Percentiles rank a stretch among this genome's conserved stretches.
Evolutionary conservation across 2,113 vertebrate species (phyloP).

Genomic region (Ranitomeya imitator): DNA sequence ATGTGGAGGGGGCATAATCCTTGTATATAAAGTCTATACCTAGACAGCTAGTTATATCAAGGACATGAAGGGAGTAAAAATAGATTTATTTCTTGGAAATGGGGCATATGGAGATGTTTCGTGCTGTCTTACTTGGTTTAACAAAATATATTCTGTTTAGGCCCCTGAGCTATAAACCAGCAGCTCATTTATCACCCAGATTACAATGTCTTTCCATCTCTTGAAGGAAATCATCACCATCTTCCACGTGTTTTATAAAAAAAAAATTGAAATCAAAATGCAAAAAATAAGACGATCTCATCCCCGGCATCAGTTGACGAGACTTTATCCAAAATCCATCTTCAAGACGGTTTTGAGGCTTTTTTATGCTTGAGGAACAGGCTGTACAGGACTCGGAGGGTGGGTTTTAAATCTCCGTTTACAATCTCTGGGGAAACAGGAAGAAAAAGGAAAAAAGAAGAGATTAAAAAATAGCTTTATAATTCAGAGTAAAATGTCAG

Average conservation of each 20-base stretch:
- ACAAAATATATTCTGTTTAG: slow-evolving; percentile 8
- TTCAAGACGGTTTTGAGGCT: slow-evolving; percentile 56
- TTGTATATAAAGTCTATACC: not conserved
- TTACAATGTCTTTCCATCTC: not conserved
- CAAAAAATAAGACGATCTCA: not conserved
- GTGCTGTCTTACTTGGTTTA: slow-evolving; percentile 11
- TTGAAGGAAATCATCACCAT: not conserved
- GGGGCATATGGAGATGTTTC: not conserved
- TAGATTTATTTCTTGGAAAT: slow-evolving; percentile 11
- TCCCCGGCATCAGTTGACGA: not conserved
- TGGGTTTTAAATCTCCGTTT: slow-evolving; percentile 76
- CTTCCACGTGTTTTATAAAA: not conserved
- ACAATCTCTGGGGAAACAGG: slow-evolving; percentile 79
- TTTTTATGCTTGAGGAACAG: slow-evolving; percentile 82
- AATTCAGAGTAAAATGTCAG: slow-evolving; percentile 10
- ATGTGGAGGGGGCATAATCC: too few species aligned
- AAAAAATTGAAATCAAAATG: not conserved
- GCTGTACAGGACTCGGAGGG: slow-evolving; percentile 80
- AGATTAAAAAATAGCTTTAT: not conserved
- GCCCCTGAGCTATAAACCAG: not conserved
- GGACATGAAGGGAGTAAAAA: slow-evolving; percentile 28
- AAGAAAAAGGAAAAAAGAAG: slow-evolving; percentile 36
- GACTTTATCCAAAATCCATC: not conserved
- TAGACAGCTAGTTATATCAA: not conserved
- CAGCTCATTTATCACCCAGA: not conserved